A percentile compares a stretch with the other conserved stretches of the same genome.
Evolutionary conservation across 2,888 invertebrate genomes (phyloP).

Genomic region (Mimachlamys varia): DNA sequence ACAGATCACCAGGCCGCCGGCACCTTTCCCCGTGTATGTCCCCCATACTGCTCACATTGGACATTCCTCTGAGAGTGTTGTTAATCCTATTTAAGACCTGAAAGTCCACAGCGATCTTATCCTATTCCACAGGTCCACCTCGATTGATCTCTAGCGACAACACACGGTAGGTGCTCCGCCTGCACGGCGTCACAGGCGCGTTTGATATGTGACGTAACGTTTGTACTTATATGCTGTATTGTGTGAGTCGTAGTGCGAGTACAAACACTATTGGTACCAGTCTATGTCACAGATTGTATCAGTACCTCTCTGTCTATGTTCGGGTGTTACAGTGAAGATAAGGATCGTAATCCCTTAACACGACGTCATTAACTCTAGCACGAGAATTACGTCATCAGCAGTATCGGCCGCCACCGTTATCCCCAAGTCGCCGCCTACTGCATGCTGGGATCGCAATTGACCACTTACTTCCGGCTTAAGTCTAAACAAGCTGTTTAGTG

Average conservation of each 20-base stretch:
- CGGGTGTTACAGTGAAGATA: neutral
- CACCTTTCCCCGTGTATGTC: neutral
- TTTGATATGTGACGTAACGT: conserved; percentile 19
- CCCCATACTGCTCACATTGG: neutral
- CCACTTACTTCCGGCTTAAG: neutral
- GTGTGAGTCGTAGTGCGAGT: neutral
- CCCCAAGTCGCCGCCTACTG: neutral
- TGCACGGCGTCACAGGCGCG: conserved; percentile 23
- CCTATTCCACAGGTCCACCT: neutral
- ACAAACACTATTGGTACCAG: neutral
- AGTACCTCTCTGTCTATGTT: neutral
- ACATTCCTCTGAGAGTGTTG: conserved; percentile 18
- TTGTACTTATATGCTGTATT: conserved; percentile 1
- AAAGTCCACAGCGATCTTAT: conserved; percentile 29
- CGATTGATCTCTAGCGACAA: conserved; percentile 16
- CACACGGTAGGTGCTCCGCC: conserved; percentile 18
- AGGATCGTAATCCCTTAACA: neutral
- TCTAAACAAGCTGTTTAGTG: neutral
- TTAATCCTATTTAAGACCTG: conserved; percentile 26
- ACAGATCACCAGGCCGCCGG: neutral
- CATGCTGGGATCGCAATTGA: conserved; percentile 10
- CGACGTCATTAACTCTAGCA: neutral
- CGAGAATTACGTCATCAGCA: neutral
- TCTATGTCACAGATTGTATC: neutral
- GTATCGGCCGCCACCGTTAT: neutral